Percentiles rank a stretch among this genome's conserved stretches.
These are phyloP conservation scores for Dynastes grantii DNA, from an alignment of 2,888 invertebrate species.

Conservation along the genomic window DNA sequence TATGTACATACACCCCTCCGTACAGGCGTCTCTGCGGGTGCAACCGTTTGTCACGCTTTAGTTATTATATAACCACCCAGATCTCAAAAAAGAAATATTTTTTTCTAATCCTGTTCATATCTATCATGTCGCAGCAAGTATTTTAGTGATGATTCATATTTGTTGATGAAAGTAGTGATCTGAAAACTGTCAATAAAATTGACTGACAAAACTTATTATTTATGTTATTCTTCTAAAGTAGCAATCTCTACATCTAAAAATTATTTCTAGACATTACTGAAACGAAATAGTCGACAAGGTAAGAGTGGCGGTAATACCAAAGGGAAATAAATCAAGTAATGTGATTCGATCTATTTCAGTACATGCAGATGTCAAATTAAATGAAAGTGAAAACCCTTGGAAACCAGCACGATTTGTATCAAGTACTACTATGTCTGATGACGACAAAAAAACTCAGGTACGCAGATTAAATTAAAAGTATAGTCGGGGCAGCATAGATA, in stretches of 20 bases:
- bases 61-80: no score
- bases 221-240: slow-evolving; percentile 9
- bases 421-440: slow-evolving; percentile 67
- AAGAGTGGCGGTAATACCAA: slow-evolving; percentile 64
- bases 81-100: no score
- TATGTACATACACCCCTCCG: no score
- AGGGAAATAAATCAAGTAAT: slow-evolving; percentile 69
- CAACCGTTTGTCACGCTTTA: no score
- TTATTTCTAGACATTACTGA: slow-evolving; percentile 57
- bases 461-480: slow-evolving; percentile 11
- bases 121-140: not conserved
- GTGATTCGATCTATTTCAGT: slow-evolving; percentile 80
- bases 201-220: slow-evolving; percentile 13
- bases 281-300: slow-evolving; percentile 71
- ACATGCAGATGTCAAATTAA: slow-evolving; percentile 87
- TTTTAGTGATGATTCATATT: slow-evolving; percentile 31
- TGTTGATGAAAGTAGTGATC: slow-evolving; percentile 51
- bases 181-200: slow-evolving; percentile 37
- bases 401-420: slow-evolving; percentile 80
- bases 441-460: slow-evolving; percentile 71
- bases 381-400: slow-evolving; percentile 93
- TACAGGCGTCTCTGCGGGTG: no score
- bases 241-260: slow-evolving; percentile 23
- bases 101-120: no score
- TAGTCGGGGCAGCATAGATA: not conserved